Evolutionary conservation across 2,797 vertebrate species (phyloP).

Genomic region (Falco berigora): DNA sequence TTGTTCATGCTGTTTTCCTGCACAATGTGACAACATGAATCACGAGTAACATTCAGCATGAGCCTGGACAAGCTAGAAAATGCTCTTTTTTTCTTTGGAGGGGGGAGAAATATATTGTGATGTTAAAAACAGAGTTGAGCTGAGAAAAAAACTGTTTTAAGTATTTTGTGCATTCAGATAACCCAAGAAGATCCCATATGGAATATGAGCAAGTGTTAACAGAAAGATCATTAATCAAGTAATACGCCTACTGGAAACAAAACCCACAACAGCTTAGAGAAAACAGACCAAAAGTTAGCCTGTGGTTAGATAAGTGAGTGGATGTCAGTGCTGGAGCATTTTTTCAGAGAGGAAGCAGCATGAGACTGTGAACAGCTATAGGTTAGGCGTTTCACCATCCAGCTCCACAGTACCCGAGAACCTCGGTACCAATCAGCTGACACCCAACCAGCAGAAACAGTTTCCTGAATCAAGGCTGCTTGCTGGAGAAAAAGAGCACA

Average conservation of each 20-base stretch:
- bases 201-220: constrained; percentile 44
- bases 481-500: background rate
- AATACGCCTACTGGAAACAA: constrained; percentile 28
- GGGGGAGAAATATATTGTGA: background rate
- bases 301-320: background rate
- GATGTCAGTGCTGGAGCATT: background rate
- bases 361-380: background rate
- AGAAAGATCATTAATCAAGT: constrained; percentile 41
- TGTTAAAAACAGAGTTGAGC: background rate
- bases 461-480: background rate
- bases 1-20: background rate
- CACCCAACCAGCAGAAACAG: background rate
- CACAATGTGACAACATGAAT: background rate
- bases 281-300: background rate
- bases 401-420: background rate
- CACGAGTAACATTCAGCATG: background rate
- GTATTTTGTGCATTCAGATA: constrained; percentile 11
- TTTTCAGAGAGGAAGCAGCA: background rate
- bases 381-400: background rate
- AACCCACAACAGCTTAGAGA: background rate
- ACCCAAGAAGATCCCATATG: constrained; percentile 6
- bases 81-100: background rate
- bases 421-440: background rate
- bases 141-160: background rate
- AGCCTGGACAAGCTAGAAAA: background rate